Evolutionary conservation across 2,888 invertebrate genomes (phyloP).

Genomic region (Eupithecia vulgata): DNA sequence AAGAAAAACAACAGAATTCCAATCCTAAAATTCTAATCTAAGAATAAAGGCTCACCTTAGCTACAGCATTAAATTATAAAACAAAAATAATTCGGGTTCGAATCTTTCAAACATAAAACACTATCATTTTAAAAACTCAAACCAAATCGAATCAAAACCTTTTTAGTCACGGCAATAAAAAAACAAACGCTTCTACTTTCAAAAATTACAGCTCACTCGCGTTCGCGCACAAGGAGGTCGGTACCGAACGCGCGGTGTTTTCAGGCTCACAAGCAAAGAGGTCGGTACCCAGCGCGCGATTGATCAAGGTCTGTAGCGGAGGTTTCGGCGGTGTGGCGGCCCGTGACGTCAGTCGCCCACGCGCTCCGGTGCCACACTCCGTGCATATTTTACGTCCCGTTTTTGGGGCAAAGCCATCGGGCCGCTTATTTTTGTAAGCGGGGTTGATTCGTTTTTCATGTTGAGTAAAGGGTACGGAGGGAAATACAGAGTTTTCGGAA

Average conservation of each 20-base stretch:
- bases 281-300: constrained; percentile 56
- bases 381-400: constrained; percentile 74
- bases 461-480: constrained; percentile 30
- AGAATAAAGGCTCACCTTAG: constrained; percentile 52
- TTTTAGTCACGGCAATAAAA: neutral
- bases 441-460: constrained; percentile 46
- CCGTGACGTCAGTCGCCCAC: constrained; percentile 70
- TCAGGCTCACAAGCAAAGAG: constrained; percentile 45
- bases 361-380: constrained; percentile 57
- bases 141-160: constrained; percentile 2
- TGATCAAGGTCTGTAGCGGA: constrained; percentile 65
- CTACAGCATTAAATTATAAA: constrained; percentile 29
- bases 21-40: constrained; percentile 9
- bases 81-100: neutral
- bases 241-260: constrained; percentile 33
- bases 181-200: constrained; percentile 26
- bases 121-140: neutral
- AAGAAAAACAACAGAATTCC: neutral
- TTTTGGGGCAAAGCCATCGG: constrained; percentile 63
- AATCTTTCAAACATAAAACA: neutral
- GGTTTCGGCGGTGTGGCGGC: constrained; percentile 70
- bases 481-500: neutral
- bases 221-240: constrained; percentile 5
- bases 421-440: constrained; percentile 59
- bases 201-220: constrained; percentile 1